phyloP scores from a whole-genome alignment of 2,888 invertebrate genomes.

The Chrysomela aeneicollis region DNA sequence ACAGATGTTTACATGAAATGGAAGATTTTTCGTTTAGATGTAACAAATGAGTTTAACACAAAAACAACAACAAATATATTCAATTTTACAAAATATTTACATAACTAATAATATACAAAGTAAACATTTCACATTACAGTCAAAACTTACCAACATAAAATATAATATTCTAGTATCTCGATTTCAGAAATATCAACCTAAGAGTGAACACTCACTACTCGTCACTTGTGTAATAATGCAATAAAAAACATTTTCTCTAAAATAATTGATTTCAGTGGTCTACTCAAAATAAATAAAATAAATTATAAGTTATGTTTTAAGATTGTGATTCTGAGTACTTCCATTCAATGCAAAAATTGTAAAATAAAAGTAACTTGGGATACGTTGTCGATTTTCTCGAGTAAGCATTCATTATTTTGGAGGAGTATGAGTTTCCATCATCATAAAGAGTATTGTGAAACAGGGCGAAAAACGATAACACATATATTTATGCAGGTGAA shows the following conservation, averaged over 20 bases:
- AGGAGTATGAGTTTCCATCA: not conserved
- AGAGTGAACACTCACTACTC: not conserved
- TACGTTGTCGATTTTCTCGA: not conserved
- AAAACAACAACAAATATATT: constrained; percentile 40
- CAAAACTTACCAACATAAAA: not conserved
- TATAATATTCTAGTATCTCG: constrained; percentile 9
- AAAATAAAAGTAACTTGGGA: not conserved
- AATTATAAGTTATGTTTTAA: too few species aligned
- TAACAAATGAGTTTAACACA: constrained; percentile 38
- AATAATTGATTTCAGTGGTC: not conserved
- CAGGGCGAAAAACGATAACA: not conserved
- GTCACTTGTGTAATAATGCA: not conserved
- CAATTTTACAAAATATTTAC: constrained; percentile 40
- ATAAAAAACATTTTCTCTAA: not conserved
- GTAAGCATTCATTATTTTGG: not conserved
- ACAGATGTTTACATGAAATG: constrained; percentile 35
- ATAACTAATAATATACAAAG: constrained; percentile 33
- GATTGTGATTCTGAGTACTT: too few species aligned
- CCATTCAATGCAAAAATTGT: not conserved
- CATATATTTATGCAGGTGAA: not conserved
- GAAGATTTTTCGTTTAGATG: constrained; percentile 30
- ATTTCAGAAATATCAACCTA: not conserved
- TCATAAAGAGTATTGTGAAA: not conserved
- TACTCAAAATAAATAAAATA: not conserved
- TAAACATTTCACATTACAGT: constrained; percentile 4